Percentiles rank a stretch among this genome's conserved stretches.
These are phyloP conservation scores for Clunio marinus DNA, from an alignment of 2,888 invertebrate genomes.

Conservation along the genomic window DNA sequence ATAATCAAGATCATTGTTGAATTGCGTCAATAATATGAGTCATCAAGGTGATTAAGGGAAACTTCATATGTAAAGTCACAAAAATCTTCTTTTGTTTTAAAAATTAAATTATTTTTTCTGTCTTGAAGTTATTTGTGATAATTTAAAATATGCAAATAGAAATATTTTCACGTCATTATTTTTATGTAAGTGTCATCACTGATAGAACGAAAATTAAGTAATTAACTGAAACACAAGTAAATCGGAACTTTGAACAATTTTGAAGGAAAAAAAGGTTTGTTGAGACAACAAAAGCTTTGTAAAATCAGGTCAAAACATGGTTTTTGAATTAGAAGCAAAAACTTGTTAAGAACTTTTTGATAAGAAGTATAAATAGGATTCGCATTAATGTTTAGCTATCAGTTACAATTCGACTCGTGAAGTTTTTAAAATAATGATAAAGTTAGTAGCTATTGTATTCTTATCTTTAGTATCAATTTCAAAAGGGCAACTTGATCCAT, in stretches of 20 bases:
- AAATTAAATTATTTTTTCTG: too few species aligned
- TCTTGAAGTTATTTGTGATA: too few species aligned
- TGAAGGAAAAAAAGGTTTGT: not conserved
- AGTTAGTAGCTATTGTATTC: not conserved
- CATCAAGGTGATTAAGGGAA: too few species aligned
- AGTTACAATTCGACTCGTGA: not conserved
- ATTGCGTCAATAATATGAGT: too few species aligned
- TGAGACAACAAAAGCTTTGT: not conserved
- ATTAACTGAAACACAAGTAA: too few species aligned
- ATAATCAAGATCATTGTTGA: not conserved
- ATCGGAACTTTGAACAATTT: too few species aligned
- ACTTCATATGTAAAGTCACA: too few species aligned
- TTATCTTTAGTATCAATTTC: not conserved
- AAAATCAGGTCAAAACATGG: slow-evolving; percentile 14
- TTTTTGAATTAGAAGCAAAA: slow-evolving; percentile 5
- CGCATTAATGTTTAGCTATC: not conserved
- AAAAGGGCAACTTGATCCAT: not conserved
- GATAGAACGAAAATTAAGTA: not conserved
- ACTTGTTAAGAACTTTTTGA: too few species aligned
- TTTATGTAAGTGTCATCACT: too few species aligned
- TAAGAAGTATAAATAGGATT: slow-evolving; percentile 9
- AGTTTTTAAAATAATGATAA: not conserved
- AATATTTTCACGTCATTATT: too few species aligned
- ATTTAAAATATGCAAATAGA: too few species aligned
- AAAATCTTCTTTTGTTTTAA: too few species aligned